These are phyloP conservation scores for Hippasteria phrygiana DNA, from an alignment of 53 echinoderm and acorn worm species.

Conservation along the genomic window DNA sequence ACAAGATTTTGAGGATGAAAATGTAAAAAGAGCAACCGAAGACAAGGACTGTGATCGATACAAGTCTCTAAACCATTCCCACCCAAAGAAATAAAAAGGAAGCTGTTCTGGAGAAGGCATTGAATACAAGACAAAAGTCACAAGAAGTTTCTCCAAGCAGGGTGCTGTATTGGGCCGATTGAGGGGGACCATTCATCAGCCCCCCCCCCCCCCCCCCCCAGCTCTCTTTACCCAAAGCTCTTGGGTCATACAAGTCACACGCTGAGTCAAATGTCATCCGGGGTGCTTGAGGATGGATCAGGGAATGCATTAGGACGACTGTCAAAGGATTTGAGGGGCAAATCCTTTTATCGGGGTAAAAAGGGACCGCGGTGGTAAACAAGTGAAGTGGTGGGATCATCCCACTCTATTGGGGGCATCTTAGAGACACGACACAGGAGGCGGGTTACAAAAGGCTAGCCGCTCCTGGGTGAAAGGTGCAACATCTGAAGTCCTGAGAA, in stretches of 20 bases:
- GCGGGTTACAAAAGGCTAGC: background rate
- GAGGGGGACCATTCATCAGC: too few species aligned
- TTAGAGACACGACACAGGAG: background rate
- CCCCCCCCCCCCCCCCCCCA: too few species aligned
- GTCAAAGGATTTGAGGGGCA: constrained; percentile 7
- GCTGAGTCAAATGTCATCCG: background rate
- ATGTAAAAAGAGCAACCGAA: too few species aligned
- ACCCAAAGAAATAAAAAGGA: too few species aligned
- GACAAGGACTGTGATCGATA: too few species aligned
- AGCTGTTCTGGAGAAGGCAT: too few species aligned
- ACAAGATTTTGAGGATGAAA: too few species aligned
- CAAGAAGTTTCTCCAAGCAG: too few species aligned
- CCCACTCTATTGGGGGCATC: background rate
- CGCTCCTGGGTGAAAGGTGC: constrained; percentile 14
- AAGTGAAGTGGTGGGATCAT: constrained; percentile 33
- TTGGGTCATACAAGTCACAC: background rate
- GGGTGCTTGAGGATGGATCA: background rate
- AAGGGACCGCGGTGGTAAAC: constrained; percentile 46
- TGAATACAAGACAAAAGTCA: too few species aligned
- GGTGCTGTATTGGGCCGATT: too few species aligned
- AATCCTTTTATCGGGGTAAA: constrained; percentile 54
- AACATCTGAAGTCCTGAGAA: background rate
- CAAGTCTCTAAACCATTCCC: too few species aligned
- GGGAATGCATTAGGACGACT: constrained; percentile 38
- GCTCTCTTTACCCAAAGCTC: background rate